Evolutionary conservation across 2,113 vertebrate genomes (phyloP), one percentile per base, ranked within the genome.

Genomic region (Carlito syrichta): DNA sequence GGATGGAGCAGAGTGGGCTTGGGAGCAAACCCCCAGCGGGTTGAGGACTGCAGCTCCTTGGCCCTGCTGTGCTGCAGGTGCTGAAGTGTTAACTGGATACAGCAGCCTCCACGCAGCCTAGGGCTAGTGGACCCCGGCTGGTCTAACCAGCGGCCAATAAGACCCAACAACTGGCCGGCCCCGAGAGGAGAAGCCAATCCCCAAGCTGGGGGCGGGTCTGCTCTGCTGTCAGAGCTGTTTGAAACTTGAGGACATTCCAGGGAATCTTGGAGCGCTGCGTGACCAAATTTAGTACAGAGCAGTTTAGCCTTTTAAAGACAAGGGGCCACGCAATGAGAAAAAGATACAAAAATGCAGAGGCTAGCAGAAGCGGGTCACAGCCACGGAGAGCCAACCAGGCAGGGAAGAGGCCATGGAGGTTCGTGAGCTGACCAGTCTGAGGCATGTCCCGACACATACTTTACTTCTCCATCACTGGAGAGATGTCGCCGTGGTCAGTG

Each of bases 291-390:
- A 99, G 99, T 98, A 95, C 97, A 98, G 98, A 99, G 99, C 98
- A 98, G 98, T 99, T 99, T 98, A 99, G 99, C 99, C 99, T 99
- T 99, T 99, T 99, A 99, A 99, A 99, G 99, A 99, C 99, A 99
- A 99, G 98, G 99, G 97, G 98, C 98, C 98, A 97, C 22, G 94
- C 96, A 95, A 96, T 97, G 98, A 98, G 98, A 98, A 98, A 97
- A 98, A 99, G 98, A 98, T 58, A 96, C 97, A 98, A 98, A 99
- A 99, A 99, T 97, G 97, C 96, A 94, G 71, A 60, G 96, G 97
- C 92, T 93, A 97, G 97, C 97, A 97, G 98, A 60, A 63, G 90
- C 54, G 3, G 54, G 35, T 8, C 27, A 5, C 30, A 30, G 84
- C 86, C n/a, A 8, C 5, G 27, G 87, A 20, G 56, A 14, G 27